A percentile compares a stretch with the other conserved stretches of the same genome.
Evolutionary conservation across 2,797 vertebrate genomes (phyloP).

Genomic region (Protonibea diacanthus): DNA sequence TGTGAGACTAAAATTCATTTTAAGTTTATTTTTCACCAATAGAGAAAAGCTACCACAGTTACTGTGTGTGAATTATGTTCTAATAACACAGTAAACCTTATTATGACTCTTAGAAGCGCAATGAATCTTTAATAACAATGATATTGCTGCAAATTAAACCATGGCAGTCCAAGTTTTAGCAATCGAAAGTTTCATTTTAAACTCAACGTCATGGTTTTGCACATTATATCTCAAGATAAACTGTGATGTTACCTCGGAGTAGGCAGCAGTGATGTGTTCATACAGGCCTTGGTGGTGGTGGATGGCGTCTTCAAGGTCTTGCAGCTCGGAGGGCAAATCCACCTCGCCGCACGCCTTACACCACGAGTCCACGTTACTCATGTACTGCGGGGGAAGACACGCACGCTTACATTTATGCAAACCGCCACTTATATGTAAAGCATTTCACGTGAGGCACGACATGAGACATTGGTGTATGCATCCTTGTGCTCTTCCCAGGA

Average conservation of each 20-base stretch:
- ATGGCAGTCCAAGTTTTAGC: neutral
- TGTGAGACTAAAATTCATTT: slow-evolving; percentile 4
- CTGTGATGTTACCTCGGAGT: slow-evolving; percentile 89
- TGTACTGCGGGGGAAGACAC: slow-evolving; percentile 87
- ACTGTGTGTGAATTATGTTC: neutral
- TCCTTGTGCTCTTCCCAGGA: slow-evolving; percentile 33
- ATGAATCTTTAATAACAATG: neutral
- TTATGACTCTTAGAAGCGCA: neutral
- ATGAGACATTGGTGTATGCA: neutral
- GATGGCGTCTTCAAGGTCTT: slow-evolving; percentile 97
- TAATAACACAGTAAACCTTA: neutral
- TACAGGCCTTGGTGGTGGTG: slow-evolving; percentile 99
- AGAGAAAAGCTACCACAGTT: neutral
- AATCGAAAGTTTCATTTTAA: no score
- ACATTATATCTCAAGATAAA: neutral
- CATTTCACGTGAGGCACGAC: slow-evolving; percentile 3
- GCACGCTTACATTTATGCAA: neutral
- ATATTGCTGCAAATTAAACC: neutral
- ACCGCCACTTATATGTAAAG: neutral
- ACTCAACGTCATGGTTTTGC: neutral
- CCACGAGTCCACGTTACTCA: slow-evolving; percentile 98
- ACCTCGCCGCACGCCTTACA: slow-evolving; percentile 98
- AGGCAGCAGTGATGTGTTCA: slow-evolving; percentile 96
- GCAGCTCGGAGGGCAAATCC: slow-evolving; percentile 96
- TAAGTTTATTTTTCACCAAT: neutral